Percentiles rank a stretch among this genome's conserved stretches.
Evolutionary conservation across 2,113 vertebrate genomes (phyloP).

Genomic region (Orthonyx spaldingii): DNA sequence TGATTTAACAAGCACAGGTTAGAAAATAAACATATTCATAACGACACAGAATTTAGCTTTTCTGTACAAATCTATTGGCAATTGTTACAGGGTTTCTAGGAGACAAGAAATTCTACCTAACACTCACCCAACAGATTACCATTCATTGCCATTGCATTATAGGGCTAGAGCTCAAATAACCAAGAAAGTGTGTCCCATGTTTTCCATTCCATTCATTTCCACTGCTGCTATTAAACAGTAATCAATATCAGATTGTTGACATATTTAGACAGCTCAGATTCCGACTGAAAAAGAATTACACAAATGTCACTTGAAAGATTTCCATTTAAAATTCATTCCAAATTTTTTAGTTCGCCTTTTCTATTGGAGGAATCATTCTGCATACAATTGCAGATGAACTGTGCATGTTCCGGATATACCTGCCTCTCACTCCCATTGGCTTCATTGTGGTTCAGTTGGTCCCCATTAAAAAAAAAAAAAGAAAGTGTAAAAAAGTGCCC

Average conservation of each 20-base stretch:
- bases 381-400: not conserved
- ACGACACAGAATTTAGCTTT: not conserved
- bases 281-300: not conserved
- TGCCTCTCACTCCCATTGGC: not conserved
- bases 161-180: not conserved
- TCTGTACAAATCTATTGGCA: not conserved
- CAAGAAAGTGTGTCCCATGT: not conserved
- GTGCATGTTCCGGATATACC: not conserved
- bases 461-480: not conserved
- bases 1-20: not conserved
- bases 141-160: not conserved
- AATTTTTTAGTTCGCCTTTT: not conserved
- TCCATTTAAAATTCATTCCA: not conserved
- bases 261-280: not conserved
- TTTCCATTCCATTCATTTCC: not conserved
- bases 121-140: not conserved
- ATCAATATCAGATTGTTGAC: not conserved
- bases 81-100: not conserved
- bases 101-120: not conserved
- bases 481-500: fast-evolving
- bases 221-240: slow-evolving; percentile 75
- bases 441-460: not conserved
- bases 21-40: not conserved
- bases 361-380: not conserved
- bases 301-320: not conserved